Evolutionary conservation across 2,888 invertebrate genomes (phyloP).

Genomic region (Operophtera brumata): DNA sequence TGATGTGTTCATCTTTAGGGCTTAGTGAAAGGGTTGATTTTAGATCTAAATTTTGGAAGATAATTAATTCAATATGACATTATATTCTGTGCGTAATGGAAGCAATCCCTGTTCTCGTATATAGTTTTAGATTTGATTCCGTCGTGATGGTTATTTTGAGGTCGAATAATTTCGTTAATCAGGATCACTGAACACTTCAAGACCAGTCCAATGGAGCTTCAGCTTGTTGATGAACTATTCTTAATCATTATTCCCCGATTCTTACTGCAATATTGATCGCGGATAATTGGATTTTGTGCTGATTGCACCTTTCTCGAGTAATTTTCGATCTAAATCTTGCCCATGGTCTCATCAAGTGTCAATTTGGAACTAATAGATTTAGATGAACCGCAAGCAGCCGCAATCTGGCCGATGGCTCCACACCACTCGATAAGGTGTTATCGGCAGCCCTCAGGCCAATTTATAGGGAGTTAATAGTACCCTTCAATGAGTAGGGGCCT

Average conservation of each 20-base stretch:
- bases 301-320: background rate
- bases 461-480: constrained; percentile 72
- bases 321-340: constrained; percentile 24
- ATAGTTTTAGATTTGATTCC: no score
- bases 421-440: constrained; percentile 74
- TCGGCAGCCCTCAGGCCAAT: constrained; percentile 64
- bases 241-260: background rate
- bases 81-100: background rate
- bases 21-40: constrained; percentile 13
- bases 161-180: no score
- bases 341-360: constrained; percentile 21
- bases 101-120: no score
- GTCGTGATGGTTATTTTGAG: no score
- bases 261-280: background rate
- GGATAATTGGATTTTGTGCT: background rate
- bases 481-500: constrained; percentile 52
- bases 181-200: no score
- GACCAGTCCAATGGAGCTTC: no score
- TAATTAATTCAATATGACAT: constrained; percentile 10
- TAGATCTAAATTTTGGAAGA: constrained; percentile 4
- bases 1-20: constrained; percentile 37
- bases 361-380: constrained; percentile 37
- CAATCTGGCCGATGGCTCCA: constrained; percentile 68
- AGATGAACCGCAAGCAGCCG: constrained; percentile 57
- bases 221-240: no score